Base-by-base conservation (phyloP, 1,140 invertebrate species). In the Eurosta solidaginis region DNA sequence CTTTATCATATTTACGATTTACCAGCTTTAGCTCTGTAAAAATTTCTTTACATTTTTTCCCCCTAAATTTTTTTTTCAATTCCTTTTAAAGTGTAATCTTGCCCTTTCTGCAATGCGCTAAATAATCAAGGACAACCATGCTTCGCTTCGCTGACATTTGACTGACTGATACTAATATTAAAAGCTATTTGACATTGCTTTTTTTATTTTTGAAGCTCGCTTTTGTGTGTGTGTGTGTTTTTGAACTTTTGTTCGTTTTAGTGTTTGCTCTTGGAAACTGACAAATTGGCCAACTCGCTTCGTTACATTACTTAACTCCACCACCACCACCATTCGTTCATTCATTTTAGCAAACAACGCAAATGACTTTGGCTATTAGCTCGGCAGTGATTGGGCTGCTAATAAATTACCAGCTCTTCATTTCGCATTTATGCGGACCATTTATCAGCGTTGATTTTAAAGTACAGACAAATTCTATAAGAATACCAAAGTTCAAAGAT, bases 361-460 rank as follows among this genome's bases (percentile, higher is more conserved):
- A 68, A 68, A 68, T 68, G 59, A 40, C 59, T 68, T 68, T 68
- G 59, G 59, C 59, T 68, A 68, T 68, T 68, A 68, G 59, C 59
- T 68, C 36, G 22, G 59, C 59, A 68, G 59, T 68, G 59, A 68
- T 68, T 68, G 33, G 59, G 27, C 33, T 40, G 33, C 59, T 68
- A 68, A 68, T 68, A 68, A 68, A 68, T 68, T 42, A 33, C 59
- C 20, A 68, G 59, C 59, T 68, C 27, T 68, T 68, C 12, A 68
- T 68, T 68, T 42, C 40, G 12, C 29, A 68, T 68, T 68, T 68
- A 68, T 68, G 59, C 33, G 14, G 20, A 20, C 33, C 40, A 68
- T 40, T 68, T 68, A 68, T 68, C 40, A 42, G n/a, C 59, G 22
- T 40, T 40, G 59, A n/a, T 40, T 68, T 68, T 68, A 33, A 52